Percentiles rank a stretch among this genome's conserved stretches.
phyloP scores from a whole-genome alignment of 2,113 vertebrate genomes.

The Lipotes vexillifer region DNA sequence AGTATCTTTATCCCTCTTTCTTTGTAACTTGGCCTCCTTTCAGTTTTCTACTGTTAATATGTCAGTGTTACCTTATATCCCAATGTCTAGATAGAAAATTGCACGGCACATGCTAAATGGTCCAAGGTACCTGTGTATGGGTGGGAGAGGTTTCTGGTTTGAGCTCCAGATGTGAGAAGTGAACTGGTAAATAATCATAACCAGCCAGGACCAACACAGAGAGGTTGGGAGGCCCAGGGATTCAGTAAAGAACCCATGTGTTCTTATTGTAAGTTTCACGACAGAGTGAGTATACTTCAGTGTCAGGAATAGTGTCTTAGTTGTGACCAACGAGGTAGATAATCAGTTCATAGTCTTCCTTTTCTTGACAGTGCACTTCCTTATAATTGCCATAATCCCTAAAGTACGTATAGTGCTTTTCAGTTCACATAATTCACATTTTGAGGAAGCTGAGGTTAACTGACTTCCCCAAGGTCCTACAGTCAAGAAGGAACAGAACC shows the following conservation, averaged over 20 bases:
- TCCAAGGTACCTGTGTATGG: not conserved
- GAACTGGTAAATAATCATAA: not conserved
- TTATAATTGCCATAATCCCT: not conserved
- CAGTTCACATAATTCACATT: not conserved
- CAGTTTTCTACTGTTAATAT: not conserved
- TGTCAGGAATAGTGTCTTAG: not conserved
- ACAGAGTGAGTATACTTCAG: not conserved
- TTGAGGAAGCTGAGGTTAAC: not conserved
- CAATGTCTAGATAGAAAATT: not conserved
- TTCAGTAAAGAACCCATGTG: not conserved
- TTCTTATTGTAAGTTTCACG: not conserved
- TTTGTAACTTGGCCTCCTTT: not conserved
- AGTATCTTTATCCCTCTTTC: not conserved
- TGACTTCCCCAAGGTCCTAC: not conserved
- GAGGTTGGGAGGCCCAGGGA: not conserved
- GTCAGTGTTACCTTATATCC: not conserved
- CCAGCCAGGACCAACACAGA: not conserved
- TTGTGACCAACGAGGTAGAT: not conserved
- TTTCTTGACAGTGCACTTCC: not conserved
- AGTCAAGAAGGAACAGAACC: not conserved
- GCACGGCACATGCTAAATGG: not conserved
- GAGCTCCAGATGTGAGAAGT: not conserved
- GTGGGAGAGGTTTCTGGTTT: not conserved
- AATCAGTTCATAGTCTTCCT: not conserved
- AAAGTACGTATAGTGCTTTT: not conserved